These are phyloP conservation scores for Pangasius krempfi DNA, from an alignment of 2,797 vertebrate species.

Conservation along the genomic window DNA sequence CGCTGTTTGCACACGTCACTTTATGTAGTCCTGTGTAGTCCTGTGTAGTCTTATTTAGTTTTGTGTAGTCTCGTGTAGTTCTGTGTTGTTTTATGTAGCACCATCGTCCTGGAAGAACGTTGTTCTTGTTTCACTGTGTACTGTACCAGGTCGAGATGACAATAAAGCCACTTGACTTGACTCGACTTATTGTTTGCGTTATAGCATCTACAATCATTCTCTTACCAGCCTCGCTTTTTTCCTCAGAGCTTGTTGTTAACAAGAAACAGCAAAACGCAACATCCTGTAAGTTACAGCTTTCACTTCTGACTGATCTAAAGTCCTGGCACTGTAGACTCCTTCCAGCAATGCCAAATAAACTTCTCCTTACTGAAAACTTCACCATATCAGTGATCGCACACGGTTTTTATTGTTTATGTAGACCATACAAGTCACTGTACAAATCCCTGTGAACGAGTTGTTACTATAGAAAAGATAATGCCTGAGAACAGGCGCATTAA, in stretches of 20 bases:
- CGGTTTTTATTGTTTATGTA: background rate
- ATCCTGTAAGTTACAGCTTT: background rate
- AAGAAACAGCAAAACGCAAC: background rate
- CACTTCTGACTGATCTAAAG: background rate
- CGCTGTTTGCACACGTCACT: too few species aligned
- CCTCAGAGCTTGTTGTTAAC: background rate
- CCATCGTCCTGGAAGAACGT: too few species aligned
- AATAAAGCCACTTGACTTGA: too few species aligned
- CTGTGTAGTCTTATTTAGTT: too few species aligned
- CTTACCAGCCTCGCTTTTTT: background rate
- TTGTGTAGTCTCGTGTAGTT: too few species aligned
- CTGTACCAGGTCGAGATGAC: too few species aligned
- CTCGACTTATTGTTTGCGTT: background rate
- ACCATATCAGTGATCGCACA: background rate
- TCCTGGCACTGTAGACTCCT: background rate
- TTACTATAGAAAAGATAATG: background rate
- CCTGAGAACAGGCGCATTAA: background rate
- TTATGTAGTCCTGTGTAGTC: too few species aligned
- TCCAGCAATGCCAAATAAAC: background rate
- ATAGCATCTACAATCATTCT: background rate
- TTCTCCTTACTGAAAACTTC: background rate
- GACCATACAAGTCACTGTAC: background rate
- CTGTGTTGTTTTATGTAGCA: too few species aligned
- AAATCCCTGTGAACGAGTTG: background rate
- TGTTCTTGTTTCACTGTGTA: too few species aligned